Evolutionary conservation across 2,888 invertebrate species (phyloP).

Genomic region (Ephialtes manifestator): DNA sequence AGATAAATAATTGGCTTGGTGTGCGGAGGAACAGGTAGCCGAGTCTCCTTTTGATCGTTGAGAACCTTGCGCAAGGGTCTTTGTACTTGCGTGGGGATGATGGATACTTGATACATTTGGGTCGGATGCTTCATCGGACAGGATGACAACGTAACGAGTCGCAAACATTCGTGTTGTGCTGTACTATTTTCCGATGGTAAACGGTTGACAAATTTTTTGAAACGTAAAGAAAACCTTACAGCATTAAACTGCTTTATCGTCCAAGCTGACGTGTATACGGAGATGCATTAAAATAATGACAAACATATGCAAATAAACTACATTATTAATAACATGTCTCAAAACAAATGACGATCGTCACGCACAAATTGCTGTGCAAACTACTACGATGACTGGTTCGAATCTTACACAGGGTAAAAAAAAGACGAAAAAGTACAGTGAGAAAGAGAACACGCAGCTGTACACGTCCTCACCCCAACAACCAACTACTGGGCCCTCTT

Average conservation of each 20-base stretch:
- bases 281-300: constrained; percentile 8
- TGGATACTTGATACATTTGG: constrained; percentile 83
- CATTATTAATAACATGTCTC: constrained; percentile 53
- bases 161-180: constrained; percentile 63
- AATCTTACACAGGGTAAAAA: constrained; percentile 41
- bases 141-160: constrained; percentile 46
- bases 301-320: constrained; percentile 30
- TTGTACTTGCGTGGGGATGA: constrained; percentile 42
- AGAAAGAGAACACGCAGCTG: constrained; percentile 66
- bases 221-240: neutral
- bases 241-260: neutral
- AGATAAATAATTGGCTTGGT: constrained; percentile 86
- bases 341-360: constrained; percentile 56
- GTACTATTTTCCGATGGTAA: constrained; percentile 57
- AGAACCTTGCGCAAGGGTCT: constrained; percentile 79
- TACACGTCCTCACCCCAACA: constrained; percentile 49
- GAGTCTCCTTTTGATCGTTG: constrained; percentile 79
- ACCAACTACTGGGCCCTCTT: constrained; percentile 25
- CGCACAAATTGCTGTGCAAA: constrained; percentile 62
- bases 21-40: constrained; percentile 82
- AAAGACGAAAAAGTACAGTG: constrained; percentile 40
- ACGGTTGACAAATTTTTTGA: constrained; percentile 48
- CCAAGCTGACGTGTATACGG: neutral
- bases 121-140: constrained; percentile 68
- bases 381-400: constrained; percentile 58